These are phyloP conservation scores for Amiota mariae DNA, from an alignment of 2,888 invertebrate species.

Conservation along the genomic window DNA sequence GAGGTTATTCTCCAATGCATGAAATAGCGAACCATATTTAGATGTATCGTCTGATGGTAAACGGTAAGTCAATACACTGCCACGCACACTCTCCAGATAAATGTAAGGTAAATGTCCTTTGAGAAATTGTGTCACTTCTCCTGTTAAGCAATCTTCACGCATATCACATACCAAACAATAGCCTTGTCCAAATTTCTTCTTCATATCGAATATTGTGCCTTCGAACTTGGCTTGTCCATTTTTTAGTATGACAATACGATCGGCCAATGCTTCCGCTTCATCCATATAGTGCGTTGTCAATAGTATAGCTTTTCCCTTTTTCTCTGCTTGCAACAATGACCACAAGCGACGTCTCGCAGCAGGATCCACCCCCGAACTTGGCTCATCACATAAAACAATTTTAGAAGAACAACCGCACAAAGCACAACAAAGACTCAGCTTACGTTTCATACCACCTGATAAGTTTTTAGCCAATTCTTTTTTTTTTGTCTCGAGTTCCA, in stretches of 20 bases:
- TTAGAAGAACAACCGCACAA: slow-evolving; percentile 80
- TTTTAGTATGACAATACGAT: slow-evolving; percentile 88
- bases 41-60: slow-evolving; percentile 77
- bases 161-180: slow-evolving; percentile 78
- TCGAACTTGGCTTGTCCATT: slow-evolving; percentile 83
- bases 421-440: slow-evolving; percentile 82
- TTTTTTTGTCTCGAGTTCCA: slow-evolving; percentile 79
- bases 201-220: slow-evolving; percentile 84
- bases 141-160: slow-evolving; percentile 75
- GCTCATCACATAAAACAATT: slow-evolving; percentile 82
- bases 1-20: slow-evolving; percentile 77
- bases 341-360: slow-evolving; percentile 84
- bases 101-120: slow-evolving; percentile 78
- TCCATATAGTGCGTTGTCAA: slow-evolving; percentile 91
- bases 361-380: slow-evolving; percentile 88
- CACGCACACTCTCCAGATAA: slow-evolving; percentile 78
- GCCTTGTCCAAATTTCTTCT: slow-evolving; percentile 86
- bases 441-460: slow-evolving; percentile 84
- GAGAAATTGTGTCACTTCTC: slow-evolving; percentile 76
- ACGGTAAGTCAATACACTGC: slow-evolving; percentile 80
- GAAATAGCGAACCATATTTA: slow-evolving; percentile 79
- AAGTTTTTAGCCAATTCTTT: slow-evolving; percentile 76
- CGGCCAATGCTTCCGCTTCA: slow-evolving; percentile 88
- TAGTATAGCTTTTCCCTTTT: slow-evolving; percentile 83
- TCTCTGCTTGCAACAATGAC: slow-evolving; percentile 83